phyloP scores from a whole-genome alignment of 2,113 vertebrate genomes.

The Pseudorhombus dupliciocellatus region DNA sequence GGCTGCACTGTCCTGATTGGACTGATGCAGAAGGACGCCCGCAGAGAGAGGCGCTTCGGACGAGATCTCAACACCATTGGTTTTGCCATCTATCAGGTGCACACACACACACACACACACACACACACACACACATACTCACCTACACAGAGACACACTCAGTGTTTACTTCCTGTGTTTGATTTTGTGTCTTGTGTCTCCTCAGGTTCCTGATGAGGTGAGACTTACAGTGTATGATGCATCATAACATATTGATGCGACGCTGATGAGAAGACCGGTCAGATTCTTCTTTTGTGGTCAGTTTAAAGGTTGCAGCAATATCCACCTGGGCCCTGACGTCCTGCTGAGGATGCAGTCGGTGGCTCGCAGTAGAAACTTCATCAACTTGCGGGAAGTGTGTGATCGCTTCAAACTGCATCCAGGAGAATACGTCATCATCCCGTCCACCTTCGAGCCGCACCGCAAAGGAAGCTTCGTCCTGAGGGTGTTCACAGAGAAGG shows the following conservation, averaged over 20 bases:
- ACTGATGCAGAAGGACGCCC: constrained; percentile 78
- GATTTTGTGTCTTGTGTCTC: not conserved
- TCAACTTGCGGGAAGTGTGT: constrained; percentile 83
- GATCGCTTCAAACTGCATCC: constrained; percentile 75
- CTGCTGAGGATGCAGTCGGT: constrained; percentile 65
- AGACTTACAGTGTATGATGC: constrained; percentile 2
- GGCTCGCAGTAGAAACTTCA: constrained; percentile 69
- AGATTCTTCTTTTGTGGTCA: constrained; percentile 21
- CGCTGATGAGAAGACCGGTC: no score
- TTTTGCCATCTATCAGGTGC: constrained; percentile 75
- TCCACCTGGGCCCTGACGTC: constrained; percentile 75
- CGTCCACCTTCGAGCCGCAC: constrained; percentile 86
- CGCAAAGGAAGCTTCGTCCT: constrained; percentile 84
- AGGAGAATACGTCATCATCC: constrained; percentile 83
- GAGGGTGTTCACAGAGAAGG: constrained; percentile 85
- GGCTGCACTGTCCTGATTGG: constrained; percentile 76
- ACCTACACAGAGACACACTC: not conserved
- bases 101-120: not conserved
- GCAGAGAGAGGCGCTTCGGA: constrained; percentile 67
- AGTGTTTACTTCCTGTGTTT: not conserved
- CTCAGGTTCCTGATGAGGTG: constrained; percentile 75
- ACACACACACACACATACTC: not conserved
- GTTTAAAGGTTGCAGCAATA: constrained; percentile 63
- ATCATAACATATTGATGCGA: no score
- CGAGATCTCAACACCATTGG: constrained; percentile 76